phyloP scores from a whole-genome alignment of 2,888 invertebrate species.

The Gonocerus acuteangulatus region DNA sequence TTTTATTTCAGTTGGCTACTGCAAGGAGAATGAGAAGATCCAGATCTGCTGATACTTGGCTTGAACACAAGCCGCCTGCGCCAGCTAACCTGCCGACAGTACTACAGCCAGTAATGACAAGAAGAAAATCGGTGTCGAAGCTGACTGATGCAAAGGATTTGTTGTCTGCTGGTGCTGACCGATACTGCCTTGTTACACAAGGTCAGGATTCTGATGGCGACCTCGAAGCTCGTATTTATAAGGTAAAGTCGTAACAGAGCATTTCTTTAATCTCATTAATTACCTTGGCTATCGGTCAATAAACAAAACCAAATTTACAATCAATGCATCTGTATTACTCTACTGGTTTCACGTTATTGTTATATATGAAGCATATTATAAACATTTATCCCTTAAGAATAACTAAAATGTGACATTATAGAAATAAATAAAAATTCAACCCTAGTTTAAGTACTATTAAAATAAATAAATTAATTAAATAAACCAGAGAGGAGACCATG shows the following conservation, averaged over 20 bases:
- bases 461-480: too few relatives aligned
- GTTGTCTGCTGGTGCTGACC: constrained; percentile 64
- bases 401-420: too few relatives aligned
- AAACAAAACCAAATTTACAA: too few relatives aligned
- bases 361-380: too few relatives aligned
- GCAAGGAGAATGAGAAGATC: constrained; percentile 67
- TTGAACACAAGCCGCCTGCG: constrained; percentile 77
- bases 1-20: neutral
- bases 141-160: constrained; percentile 63
- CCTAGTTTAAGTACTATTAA: too few relatives aligned
- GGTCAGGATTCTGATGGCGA: constrained; percentile 87
- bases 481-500: too few relatives aligned
- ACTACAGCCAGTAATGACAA: constrained; percentile 73
- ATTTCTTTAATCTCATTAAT: neutral
- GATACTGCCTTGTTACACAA: constrained; percentile 91
- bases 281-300: too few relatives aligned
- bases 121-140: constrained; percentile 75
- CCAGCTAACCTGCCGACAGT: constrained; percentile 65
- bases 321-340: too few relatives aligned
- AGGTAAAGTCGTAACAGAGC: constrained; percentile 47
- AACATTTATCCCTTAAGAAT: too few relatives aligned
- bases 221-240: constrained; percentile 86
- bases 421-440: too few relatives aligned
- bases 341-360: too few relatives aligned
- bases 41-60: constrained; percentile 71